Conservation (phyloP, 2,113 vertebrate species). For the Scatophagus argus region DNA sequence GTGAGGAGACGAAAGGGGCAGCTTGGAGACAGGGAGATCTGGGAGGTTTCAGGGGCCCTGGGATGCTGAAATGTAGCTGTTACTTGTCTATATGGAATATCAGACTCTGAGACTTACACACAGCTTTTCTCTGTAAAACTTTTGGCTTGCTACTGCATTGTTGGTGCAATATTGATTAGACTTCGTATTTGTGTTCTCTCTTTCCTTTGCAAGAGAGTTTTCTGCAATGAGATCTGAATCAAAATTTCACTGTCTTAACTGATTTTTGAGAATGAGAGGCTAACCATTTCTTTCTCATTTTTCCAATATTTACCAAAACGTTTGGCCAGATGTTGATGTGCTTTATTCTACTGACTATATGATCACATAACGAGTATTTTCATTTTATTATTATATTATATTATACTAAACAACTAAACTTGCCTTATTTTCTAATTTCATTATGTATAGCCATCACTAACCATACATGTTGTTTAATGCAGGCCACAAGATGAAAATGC, state of each 20-base stretch:
- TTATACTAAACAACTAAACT: too few species aligned
- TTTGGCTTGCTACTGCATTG: background rate
- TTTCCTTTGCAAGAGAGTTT: background rate
- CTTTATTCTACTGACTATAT: too few species aligned
- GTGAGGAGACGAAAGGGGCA: slow-evolving; percentile 44
- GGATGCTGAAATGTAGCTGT: slow-evolving; percentile 25
- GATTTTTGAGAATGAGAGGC: too few species aligned
- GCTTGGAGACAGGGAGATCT: slow-evolving; percentile 22
- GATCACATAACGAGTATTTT: too few species aligned
- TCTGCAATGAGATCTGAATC: slow-evolving; percentile 6
- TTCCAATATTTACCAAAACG: too few species aligned
- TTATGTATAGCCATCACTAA: background rate
- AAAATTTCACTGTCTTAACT: too few species aligned
- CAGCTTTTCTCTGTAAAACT: slow-evolving; percentile 12
- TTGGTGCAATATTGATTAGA: slow-evolving; percentile 11
- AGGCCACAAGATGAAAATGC: background rate
- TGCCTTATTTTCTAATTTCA: background rate
- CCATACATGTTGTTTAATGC: background rate
- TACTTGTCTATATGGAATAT: slow-evolving; percentile 42
- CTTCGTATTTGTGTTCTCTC: background rate
- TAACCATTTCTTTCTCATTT: too few species aligned
- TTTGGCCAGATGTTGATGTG: too few species aligned
- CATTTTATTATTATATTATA: too few species aligned
- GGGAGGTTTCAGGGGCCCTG: background rate
- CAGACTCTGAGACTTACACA: background rate